Evolutionary conservation across 2,113 vertebrate genomes (phyloP).

Genomic region (Leptosomus discolor): DNA sequence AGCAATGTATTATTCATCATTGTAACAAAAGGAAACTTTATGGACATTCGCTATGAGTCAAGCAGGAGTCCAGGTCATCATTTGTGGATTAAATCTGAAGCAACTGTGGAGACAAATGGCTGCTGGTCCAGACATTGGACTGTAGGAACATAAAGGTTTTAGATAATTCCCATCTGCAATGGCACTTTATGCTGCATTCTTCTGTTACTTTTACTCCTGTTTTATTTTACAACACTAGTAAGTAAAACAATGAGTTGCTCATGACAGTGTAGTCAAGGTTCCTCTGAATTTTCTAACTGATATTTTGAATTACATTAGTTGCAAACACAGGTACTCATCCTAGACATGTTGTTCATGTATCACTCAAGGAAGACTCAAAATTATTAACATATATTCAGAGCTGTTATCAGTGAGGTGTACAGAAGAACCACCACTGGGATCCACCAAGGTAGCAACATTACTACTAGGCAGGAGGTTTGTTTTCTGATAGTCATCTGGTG

Average conservation of each 20-base stretch:
- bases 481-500: background rate
- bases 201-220: background rate
- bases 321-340: background rate
- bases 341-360: background rate
- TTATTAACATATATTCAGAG: background rate
- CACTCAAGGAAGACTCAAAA: background rate
- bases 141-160: background rate
- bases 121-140: background rate
- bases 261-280: background rate
- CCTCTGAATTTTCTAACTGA: background rate
- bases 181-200: background rate
- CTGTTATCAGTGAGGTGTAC: background rate
- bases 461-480: background rate
- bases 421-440: background rate
- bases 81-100: background rate
- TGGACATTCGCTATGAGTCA: background rate
- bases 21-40: background rate
- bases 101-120: background rate
- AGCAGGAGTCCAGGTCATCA: background rate
- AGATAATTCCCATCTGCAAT: background rate
- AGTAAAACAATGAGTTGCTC: background rate
- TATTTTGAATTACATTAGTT: background rate
- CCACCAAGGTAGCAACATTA: background rate
- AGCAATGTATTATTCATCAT: background rate
- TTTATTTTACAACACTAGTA: background rate